These are phyloP conservation scores for Temnothorax ravouxi DNA, from an alignment of 2,888 invertebrate genomes.

Conservation along the genomic window DNA sequence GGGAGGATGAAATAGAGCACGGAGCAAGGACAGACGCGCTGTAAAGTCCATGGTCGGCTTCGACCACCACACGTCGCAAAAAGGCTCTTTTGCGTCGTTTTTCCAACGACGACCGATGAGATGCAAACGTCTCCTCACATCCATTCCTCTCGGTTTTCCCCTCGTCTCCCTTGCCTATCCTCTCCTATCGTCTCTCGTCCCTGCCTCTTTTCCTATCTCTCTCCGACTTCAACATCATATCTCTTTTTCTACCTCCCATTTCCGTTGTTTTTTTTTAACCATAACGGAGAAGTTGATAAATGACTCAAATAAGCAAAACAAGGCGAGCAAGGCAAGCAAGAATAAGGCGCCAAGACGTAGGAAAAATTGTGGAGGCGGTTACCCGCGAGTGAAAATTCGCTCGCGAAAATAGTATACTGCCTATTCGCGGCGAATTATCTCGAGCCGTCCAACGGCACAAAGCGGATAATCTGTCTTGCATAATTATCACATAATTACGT, in stretches of 20 bases:
- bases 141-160: not conserved
- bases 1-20: slow-evolving; percentile 55
- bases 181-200: not conserved
- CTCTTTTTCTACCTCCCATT: slow-evolving; percentile 32
- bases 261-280: slow-evolving; percentile 55
- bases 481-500: slow-evolving; percentile 63
- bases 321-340: slow-evolving; percentile 19
- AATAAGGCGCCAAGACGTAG: not conserved
- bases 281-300: slow-evolving; percentile 69
- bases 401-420: slow-evolving; percentile 47
- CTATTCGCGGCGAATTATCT: slow-evolving; percentile 42
- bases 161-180: not conserved
- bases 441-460: slow-evolving; percentile 38
- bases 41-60: slow-evolving; percentile 63
- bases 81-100: slow-evolving; percentile 65
- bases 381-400: slow-evolving; percentile 27
- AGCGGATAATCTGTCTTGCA: slow-evolving; percentile 61
- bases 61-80: slow-evolving; percentile 47
- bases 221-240: slow-evolving; percentile 26
- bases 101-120: slow-evolving; percentile 63
- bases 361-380: slow-evolving; percentile 14
- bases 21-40: slow-evolving; percentile 48
- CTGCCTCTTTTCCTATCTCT: slow-evolving; percentile 10
- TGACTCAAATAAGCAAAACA: slow-evolving; percentile 72
- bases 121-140: slow-evolving; percentile 52